Evolutionary conservation across 2,113 vertebrate genomes (phyloP).

Genomic region (Myiozetetes cayanensis): DNA sequence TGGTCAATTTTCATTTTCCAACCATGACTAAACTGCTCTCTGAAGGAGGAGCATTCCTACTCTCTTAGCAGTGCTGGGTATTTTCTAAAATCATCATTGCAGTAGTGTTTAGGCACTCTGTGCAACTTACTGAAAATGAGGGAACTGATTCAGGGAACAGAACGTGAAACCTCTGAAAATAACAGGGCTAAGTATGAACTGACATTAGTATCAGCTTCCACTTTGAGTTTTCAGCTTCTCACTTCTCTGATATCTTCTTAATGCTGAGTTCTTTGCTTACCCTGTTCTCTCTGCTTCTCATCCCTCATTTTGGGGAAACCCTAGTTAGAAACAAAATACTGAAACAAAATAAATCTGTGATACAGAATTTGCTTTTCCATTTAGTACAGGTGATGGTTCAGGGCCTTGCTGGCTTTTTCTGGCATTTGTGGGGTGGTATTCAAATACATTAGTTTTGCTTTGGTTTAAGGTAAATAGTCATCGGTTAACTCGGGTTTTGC

Average conservation of each 20-base stretch:
- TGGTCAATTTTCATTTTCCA: conserved; percentile 59
- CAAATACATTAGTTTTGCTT: conserved; percentile 49
- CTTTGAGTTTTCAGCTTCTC: neutral
- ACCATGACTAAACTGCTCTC: conserved; percentile 49
- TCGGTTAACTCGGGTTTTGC: conserved; percentile 28
- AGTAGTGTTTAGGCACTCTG: neutral
- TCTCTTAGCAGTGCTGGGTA: neutral
- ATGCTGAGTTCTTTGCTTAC: neutral
- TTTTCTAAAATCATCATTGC: conserved; percentile 11
- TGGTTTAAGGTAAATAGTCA: conserved; percentile 45
- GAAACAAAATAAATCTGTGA: neutral
- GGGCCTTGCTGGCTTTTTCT: conserved; percentile 51
- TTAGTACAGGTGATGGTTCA: conserved; percentile 57
- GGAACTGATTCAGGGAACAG: neutral
- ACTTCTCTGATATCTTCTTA: neutral
- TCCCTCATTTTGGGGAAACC: neutral
- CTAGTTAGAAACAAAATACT: conserved; percentile 40
- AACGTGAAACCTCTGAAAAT: neutral
- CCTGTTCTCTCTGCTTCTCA: neutral
- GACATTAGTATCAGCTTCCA: neutral
- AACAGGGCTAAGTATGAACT: neutral
- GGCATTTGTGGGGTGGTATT: conserved; percentile 10
- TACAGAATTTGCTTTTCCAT: conserved; percentile 60
- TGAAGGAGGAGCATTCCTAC: conserved; percentile 17
- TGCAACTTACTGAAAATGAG: neutral